These are phyloP conservation scores for Drosophila tripunctata DNA, from an alignment of 2,888 invertebrate species.

Conservation along the genomic window DNA sequence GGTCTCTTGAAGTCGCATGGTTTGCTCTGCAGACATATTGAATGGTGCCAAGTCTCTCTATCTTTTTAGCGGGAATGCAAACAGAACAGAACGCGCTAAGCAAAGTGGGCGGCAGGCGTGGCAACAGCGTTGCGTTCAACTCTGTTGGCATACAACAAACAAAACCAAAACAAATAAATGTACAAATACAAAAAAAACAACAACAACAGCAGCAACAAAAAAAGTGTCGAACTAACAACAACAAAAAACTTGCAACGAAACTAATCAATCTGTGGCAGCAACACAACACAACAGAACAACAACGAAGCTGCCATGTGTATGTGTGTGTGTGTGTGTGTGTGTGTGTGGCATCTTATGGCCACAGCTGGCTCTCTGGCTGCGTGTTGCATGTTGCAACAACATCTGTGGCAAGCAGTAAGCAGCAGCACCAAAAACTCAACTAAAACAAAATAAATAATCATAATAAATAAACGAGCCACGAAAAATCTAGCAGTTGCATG, in stretches of 20 bases:
- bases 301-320: conserved; percentile 39
- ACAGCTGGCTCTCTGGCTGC: conserved; percentile 41
- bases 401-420: conserved; percentile 59
- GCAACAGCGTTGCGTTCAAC: conserved; percentile 67
- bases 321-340: too few species aligned
- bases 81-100: conserved; percentile 33
- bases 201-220: conserved; percentile 8
- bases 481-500: conserved; percentile 76
- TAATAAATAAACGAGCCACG: conserved; percentile 78
- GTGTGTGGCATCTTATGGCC: conserved; percentile 11
- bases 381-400: conserved; percentile 42
- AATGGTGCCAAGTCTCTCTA: neutral
- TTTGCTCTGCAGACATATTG: neutral
- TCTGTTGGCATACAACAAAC: conserved; percentile 37
- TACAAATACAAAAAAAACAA: neutral
- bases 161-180: conserved; percentile 19
- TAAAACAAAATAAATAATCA: conserved; percentile 79
- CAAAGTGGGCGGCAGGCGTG: conserved; percentile 61
- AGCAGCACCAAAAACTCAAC: conserved; percentile 56
- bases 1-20: neutral
- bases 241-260: conserved; percentile 52
- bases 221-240: conserved; percentile 38
- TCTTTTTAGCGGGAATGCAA: conserved; percentile 40
- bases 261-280: conserved; percentile 68
- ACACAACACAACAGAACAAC: conserved; percentile 10